phyloP scores from a whole-genome alignment of 2,797 vertebrate genomes.

The Pseudocheirus occidentalis region DNA sequence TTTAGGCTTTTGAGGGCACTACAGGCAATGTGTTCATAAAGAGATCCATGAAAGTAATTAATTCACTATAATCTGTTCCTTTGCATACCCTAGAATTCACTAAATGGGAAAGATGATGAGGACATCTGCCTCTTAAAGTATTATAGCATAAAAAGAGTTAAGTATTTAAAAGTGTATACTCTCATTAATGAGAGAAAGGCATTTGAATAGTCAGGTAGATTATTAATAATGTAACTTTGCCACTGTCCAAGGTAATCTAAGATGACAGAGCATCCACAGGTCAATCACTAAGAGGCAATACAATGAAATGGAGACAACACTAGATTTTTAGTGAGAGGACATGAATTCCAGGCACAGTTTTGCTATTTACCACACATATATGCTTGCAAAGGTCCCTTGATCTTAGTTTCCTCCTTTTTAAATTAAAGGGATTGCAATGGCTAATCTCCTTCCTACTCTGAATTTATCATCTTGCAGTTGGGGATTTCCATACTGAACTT shows the following conservation, averaged over 20 bases:
- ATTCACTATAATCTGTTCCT: background rate
- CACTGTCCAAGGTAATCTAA: background rate
- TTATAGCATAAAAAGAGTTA: background rate
- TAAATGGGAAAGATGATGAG: background rate
- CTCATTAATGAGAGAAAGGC: background rate
- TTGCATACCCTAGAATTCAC: slow-evolving; percentile 28
- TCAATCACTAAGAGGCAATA: background rate
- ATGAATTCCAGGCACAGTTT: background rate
- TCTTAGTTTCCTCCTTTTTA: background rate
- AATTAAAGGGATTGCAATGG: background rate
- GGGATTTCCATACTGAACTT: background rate
- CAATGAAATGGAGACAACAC: background rate
- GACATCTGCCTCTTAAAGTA: background rate
- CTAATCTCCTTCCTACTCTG: background rate
- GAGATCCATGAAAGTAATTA: background rate
- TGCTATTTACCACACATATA: background rate
- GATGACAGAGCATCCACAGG: background rate
- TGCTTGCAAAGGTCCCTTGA: background rate
- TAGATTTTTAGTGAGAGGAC: background rate
- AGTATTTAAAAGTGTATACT: background rate
- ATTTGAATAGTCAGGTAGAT: background rate
- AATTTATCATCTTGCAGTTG: background rate
- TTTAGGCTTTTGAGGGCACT: background rate
- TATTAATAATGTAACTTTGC: background rate
- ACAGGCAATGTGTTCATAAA: background rate